These are phyloP conservation scores for Oreochromis grahami DNA, from an alignment of 2,797 vertebrate species.

Conservation along the genomic window DNA sequence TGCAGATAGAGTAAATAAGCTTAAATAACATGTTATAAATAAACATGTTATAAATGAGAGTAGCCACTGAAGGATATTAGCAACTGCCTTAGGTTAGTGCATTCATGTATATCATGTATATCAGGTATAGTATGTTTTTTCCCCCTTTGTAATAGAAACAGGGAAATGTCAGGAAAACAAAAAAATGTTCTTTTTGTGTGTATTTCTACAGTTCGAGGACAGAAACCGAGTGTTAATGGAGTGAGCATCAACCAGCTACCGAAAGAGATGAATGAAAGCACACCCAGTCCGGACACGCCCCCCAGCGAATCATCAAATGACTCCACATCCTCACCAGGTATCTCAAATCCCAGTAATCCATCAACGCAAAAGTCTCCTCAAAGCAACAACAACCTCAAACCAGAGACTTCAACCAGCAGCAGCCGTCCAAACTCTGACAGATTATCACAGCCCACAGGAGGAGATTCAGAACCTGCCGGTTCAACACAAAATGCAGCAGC, in stretches of 20 bases:
- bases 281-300: rapidly evolving
- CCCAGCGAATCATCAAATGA: neutral
- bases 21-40: neutral
- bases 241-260: rapidly evolving
- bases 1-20: neutral
- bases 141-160: neutral
- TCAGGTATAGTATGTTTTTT: rapidly evolving
- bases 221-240: neutral
- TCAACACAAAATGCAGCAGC: neutral
- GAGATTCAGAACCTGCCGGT: neutral
- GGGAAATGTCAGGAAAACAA: neutral
- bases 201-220: neutral
- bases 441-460: neutral
- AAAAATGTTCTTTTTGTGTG: neutral
- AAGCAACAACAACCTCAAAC: neutral
- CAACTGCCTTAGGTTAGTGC: neutral
- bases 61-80: neutral
- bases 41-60: neutral
- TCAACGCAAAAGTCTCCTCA: rapidly evolving
- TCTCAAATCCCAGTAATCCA: neutral
- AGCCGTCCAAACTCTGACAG: neutral
- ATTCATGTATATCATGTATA: neutral
- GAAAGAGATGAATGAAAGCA: neutral
- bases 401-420: neutral
- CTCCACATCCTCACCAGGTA: neutral